phyloP scores from a whole-genome alignment of 2,888 invertebrate species.

The Portevinia maculata region DNA sequence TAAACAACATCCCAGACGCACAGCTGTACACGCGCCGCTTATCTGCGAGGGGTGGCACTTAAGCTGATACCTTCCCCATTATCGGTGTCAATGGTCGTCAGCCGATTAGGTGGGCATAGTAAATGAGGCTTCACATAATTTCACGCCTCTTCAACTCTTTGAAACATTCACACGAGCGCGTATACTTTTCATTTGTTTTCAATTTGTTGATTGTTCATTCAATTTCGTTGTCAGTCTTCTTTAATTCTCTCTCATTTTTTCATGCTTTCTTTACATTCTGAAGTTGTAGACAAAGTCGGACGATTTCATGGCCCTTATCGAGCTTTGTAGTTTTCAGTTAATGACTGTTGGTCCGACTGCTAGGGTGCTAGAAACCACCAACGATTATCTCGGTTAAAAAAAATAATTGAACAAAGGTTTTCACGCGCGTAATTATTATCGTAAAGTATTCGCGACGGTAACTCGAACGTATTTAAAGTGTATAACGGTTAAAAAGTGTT shows the following conservation, averaged over 20 bases:
- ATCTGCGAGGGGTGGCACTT: slow-evolving; percentile 35
- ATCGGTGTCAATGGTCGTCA: slow-evolving; percentile 21
- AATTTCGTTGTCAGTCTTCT: slow-evolving; percentile 15
- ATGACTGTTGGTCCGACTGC: slow-evolving; percentile 40
- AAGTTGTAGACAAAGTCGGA: slow-evolving; percentile 6
- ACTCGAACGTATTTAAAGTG: slow-evolving; percentile 8
- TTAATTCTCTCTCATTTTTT: neutral
- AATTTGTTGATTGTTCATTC: slow-evolving; percentile 25
- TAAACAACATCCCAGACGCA: neutral
- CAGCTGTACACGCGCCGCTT: neutral
- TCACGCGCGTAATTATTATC: slow-evolving; percentile 15
- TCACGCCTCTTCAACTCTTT: slow-evolving; percentile 43
- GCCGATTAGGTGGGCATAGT: neutral
- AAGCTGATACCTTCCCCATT: slow-evolving; percentile 20
- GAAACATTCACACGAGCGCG: neutral
- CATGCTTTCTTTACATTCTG: neutral
- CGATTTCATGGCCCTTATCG: slow-evolving; percentile 40
- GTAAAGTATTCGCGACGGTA: slow-evolving; percentile 10
- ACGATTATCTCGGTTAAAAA: slow-evolving; percentile 4
- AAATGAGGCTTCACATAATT: slow-evolving; percentile 24
- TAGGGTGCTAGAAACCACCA: slow-evolving; percentile 33
- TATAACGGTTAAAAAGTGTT: neutral
- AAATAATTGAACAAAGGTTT: neutral
- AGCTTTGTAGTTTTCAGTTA: slow-evolving; percentile 59
- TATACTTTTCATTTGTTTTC: slow-evolving; percentile 27